Percentiles rank a stretch among this genome's conserved stretches.
phyloP scores from a whole-genome alignment of 2,888 invertebrate genomes.

The Cantharis nigra region DNA sequence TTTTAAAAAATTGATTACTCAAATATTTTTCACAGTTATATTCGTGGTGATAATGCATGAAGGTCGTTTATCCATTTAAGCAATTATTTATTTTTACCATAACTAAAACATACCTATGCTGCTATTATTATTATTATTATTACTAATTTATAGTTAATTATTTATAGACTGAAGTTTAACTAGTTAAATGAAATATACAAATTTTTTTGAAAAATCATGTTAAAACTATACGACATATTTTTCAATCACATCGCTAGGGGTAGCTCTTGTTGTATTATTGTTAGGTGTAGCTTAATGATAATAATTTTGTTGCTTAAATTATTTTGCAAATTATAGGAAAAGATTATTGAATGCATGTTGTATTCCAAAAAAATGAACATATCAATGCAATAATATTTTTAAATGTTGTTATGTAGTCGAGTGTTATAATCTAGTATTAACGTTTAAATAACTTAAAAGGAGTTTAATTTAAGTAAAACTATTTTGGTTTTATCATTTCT shows the following conservation, averaged over 20 bases:
- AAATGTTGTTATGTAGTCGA: conserved; percentile 20
- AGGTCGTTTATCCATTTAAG: not conserved
- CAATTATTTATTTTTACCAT: not conserved
- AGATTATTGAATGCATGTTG: conserved; percentile 16
- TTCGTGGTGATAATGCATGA: not conserved
- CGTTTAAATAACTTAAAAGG: not conserved
- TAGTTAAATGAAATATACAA: conserved; percentile 2
- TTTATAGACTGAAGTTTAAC: conserved; percentile 13
- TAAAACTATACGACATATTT: not conserved
- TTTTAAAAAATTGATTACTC: not conserved
- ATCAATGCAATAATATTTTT: conserved; percentile 26
- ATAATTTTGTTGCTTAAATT: conserved; percentile 9
- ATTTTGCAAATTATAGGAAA: conserved; percentile 25
- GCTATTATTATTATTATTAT: not conserved
- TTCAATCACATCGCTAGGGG: not conserved
- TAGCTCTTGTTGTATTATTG: conserved; percentile 20
- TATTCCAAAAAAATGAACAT: conserved; percentile 24
- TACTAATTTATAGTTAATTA: conserved; percentile 24
- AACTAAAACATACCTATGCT: not conserved
- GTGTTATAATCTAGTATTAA: conserved; percentile 10
- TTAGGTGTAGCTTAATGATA: conserved; percentile 22
- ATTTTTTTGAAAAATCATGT: not conserved
- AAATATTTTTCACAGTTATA: not conserved
- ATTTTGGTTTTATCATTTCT: not conserved
- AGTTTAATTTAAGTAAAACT: not conserved